Evolutionary conservation across 35 echinoderm and acorn worm genomes (phyloP), one percentile per base, ranked within the genome.

Genomic region (Holothuria glaberrima): DNA sequence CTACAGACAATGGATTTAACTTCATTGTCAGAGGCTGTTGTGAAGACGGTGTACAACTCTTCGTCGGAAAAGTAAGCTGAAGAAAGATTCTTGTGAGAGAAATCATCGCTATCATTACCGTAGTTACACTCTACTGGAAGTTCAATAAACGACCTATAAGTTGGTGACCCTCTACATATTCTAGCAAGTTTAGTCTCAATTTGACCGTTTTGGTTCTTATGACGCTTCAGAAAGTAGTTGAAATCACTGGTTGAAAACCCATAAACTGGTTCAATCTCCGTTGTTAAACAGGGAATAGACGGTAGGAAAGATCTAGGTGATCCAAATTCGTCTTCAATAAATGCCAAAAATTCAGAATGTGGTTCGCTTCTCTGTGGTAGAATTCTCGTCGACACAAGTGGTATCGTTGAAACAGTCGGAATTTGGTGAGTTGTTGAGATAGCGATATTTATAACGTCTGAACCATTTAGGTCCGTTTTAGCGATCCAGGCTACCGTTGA

Each of bases 161-260:
- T 75, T 75, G 35, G 2, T 20, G 35, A 33, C 32, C 30, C 14
- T 36, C 46, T 75, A 75, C 71, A 75, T 18, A 75, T 20, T 9
- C 71, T 33, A 75, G 46, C 30, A 21, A 75, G 30, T 41, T 75
- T 75, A 28, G 30, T 36, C 34, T 44, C 30, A 10, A 21, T 75
- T 16, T 10, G 24, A 24, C 71, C 32, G 6, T 17, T 75, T 75
- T 75, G 2, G 32, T 75, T 44, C 5, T 20, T 75, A 41, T 75
- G 71, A 44, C 21, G 21, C 34, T 75, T 75, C 13, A 75, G 71
- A 21, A 75, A 44, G 71, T 38, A 75, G 35, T 44, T 36, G 34
- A 44, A 75, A 75, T 41, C 24, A 44, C 34, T 44, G 16, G 71
- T 44, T 24, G 71, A 44, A 75, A 75, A 75, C 20, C 71, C 71